These are phyloP conservation scores for Sanderia malayensis DNA, from an alignment of 30 jellyfish, hydroid and myxozoan genomes.

Conservation along the genomic window DNA sequence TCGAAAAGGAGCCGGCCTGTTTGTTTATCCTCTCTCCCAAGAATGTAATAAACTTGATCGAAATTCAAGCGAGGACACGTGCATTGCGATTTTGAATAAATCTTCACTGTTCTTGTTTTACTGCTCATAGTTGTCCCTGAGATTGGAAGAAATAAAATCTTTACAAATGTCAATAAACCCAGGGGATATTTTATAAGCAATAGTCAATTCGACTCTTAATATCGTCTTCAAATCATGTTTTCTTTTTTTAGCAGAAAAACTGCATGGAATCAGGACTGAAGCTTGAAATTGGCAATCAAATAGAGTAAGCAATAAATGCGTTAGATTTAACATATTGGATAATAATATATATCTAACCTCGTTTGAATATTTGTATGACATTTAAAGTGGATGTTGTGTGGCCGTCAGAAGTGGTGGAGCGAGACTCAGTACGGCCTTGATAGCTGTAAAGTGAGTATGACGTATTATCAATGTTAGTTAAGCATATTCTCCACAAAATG, in stretches of 20 bases:
- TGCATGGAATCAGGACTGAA: too few relatives aligned
- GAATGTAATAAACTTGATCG: constrained; percentile 25
- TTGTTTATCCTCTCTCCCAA: constrained; percentile 32
- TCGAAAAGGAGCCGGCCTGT: constrained; percentile 8
- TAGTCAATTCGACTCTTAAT: too few relatives aligned
- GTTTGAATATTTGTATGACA: neutral
- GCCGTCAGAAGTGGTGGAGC: constrained; percentile 43
- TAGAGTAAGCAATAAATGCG: too few relatives aligned
- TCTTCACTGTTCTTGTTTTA: constrained; percentile 2
- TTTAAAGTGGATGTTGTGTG: constrained; percentile 13
- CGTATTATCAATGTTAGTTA: too few relatives aligned
- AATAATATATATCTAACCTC: constrained; percentile 19
- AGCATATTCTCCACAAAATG: too few relatives aligned
- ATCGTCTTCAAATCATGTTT: too few relatives aligned
- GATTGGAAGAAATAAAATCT: too few relatives aligned
- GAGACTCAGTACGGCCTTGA: constrained; percentile 1
- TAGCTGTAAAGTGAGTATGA: neutral
- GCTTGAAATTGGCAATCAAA: too few relatives aligned
- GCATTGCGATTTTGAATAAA: constrained; percentile 29
- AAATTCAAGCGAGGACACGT: constrained; percentile 31
- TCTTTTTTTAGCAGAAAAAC: too few relatives aligned
- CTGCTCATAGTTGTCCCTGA: constrained; percentile 20
- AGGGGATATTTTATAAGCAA: too few relatives aligned
- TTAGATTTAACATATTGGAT: too few relatives aligned
- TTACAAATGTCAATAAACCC: too few relatives aligned